Conservation (phyloP, 2,797 vertebrate genomes). For the Smutsia temminckii region DNA sequence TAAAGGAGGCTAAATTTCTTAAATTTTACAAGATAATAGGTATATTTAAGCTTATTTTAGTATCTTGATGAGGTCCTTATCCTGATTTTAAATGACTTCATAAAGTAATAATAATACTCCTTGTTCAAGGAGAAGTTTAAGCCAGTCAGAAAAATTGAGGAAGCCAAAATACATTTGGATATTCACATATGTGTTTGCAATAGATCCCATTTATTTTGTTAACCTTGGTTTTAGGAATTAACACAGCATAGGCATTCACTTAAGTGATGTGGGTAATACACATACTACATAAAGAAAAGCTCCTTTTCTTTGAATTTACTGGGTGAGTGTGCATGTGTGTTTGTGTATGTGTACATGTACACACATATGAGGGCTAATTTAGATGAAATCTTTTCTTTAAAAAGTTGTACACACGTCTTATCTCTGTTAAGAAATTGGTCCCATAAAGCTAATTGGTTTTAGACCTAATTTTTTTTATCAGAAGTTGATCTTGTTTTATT, state of each 20-base stretch:
- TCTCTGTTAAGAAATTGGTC: constrained; percentile 19
- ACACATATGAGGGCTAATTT: neutral
- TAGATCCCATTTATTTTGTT: constrained; percentile 25
- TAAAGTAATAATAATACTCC: neutral
- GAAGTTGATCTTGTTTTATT: constrained; percentile 54
- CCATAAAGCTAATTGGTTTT: neutral
- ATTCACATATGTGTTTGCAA: constrained; percentile 8
- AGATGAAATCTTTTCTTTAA: constrained; percentile 10
- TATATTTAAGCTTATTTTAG: constrained; percentile 13
- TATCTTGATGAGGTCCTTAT: constrained; percentile 27
- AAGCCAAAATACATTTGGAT: constrained; percentile 8
- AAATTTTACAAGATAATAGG: neutral
- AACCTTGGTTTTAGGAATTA: constrained; percentile 51
- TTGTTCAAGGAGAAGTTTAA: constrained; percentile 17
- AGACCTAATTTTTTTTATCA: constrained; percentile 39
- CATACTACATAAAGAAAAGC: neutral
- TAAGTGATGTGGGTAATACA: constrained; percentile 15
- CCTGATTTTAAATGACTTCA: constrained; percentile 45
- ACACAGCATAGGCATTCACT: neutral
- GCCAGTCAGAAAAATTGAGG: neutral
- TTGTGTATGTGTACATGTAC: neutral
- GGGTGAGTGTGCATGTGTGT: neutral
- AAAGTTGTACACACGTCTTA: neutral
- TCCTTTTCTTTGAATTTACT: constrained; percentile 32
- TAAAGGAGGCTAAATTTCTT: neutral